phyloP scores from a whole-genome alignment of 2,797 vertebrate genomes.

The Danio choprae region DNA sequence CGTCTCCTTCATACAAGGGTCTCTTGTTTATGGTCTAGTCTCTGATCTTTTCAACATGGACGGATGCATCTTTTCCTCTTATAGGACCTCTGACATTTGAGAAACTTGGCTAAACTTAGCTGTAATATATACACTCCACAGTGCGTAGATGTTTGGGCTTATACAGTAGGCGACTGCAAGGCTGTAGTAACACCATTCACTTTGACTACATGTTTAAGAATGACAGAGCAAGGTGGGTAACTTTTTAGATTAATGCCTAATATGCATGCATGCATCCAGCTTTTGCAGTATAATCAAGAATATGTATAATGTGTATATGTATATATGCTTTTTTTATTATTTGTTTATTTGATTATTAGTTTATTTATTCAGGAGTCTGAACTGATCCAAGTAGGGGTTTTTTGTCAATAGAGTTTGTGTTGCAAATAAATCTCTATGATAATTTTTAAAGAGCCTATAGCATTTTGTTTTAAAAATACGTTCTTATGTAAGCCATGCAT shows the following conservation, averaged over 20 bases:
- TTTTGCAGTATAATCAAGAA: background rate
- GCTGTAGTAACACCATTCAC: slow-evolving; percentile 8
- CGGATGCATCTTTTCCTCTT: slow-evolving; percentile 71
- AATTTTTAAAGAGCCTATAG: slow-evolving; percentile 20
- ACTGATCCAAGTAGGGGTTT: background rate
- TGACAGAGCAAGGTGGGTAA: slow-evolving; percentile 76
- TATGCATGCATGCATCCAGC: background rate
- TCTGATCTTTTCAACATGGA: slow-evolving; percentile 36
- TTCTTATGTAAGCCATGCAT: background rate
- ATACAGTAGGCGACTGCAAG: slow-evolving; percentile 14
- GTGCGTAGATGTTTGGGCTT: slow-evolving; percentile 8
- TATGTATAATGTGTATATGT: background rate
- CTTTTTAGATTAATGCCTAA: background rate
- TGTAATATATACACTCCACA: slow-evolving; percentile 64
- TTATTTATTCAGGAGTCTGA: background rate
- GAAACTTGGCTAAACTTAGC: slow-evolving; percentile 83
- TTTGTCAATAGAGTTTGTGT: background rate
- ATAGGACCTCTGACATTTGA: slow-evolving; percentile 82
- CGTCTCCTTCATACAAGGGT: slow-evolving; percentile 66
- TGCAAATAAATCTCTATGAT: slow-evolving; percentile 7
- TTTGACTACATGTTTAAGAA: slow-evolving; percentile 71
- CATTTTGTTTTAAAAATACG: slow-evolving; percentile 4
- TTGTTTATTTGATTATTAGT: too few relatives aligned
- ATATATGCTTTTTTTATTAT: too few relatives aligned
- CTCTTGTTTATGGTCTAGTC: slow-evolving; percentile 51